phyloP scores from a whole-genome alignment of 2,888 invertebrate genomes.

The Ganaspis brasiliensis region DNA sequence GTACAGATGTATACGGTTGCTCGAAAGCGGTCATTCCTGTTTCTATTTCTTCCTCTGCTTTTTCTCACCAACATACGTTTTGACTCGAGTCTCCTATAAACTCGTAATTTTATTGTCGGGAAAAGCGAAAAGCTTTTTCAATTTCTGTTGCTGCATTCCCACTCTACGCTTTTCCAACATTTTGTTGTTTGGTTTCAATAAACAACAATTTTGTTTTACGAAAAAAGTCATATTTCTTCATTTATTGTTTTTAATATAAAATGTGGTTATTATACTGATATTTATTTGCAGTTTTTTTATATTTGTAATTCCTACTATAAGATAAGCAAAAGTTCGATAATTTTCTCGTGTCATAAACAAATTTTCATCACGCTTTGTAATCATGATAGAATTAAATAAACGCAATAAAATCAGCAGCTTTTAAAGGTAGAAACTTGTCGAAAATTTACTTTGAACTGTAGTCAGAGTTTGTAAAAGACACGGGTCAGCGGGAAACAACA shows the following conservation, averaged over 20 bases:
- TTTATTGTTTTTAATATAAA: no score
- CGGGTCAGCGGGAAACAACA: conserved; percentile 61
- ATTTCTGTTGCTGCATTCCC: conserved; percentile 16
- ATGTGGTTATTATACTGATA: no score
- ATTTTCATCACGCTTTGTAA: no score
- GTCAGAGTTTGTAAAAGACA: conserved; percentile 66
- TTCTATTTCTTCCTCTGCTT: conserved; percentile 37
- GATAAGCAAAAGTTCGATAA: no score
- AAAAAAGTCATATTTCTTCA: no score
- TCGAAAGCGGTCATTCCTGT: conserved; percentile 43
- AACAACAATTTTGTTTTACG: no score
- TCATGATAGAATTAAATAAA: no score
- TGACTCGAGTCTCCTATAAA: not conserved
- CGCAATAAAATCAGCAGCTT: not conserved
- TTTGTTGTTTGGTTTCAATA: no score
- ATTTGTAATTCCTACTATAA: no score
- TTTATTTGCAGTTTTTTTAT: no score
- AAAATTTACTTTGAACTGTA: conserved; percentile 64
- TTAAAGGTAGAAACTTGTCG: conserved; percentile 58
- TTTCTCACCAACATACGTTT: conserved; percentile 3
- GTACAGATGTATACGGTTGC: not conserved
- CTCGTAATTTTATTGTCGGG: not conserved
- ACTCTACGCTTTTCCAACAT: no score
- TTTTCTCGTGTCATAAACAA: no score
- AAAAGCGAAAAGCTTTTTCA: conserved; percentile 2